A percentile compares a stretch with the other conserved stretches of the same genome.
Evolutionary conservation across 2,888 invertebrate genomes (phyloP).

Genomic region (Drosophila maculinotata): DNA sequence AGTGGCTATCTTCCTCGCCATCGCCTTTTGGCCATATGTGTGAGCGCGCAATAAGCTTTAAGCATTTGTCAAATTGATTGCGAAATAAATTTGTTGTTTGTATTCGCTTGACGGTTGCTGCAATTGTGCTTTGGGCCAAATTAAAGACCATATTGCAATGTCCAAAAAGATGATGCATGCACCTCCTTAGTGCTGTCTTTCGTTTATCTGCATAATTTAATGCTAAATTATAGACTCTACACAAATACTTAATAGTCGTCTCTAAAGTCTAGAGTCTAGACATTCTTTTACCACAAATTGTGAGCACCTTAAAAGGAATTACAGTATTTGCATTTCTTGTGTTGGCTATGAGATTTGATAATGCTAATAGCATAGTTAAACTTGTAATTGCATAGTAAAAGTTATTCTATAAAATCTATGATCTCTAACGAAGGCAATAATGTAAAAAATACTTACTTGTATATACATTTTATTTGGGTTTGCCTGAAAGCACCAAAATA

Average conservation of each 20-base stretch:
- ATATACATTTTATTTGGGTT: too few relatives aligned
- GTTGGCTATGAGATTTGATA: neutral
- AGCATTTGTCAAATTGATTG: constrained; percentile 80
- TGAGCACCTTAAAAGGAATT: constrained; percentile 22
- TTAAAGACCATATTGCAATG: constrained; percentile 48
- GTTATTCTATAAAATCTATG: neutral
- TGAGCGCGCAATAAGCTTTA: constrained; percentile 46
- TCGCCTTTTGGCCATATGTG: constrained; percentile 42
- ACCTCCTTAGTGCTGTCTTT: constrained; percentile 21
- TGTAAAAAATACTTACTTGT: too few relatives aligned
- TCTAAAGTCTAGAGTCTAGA: constrained; percentile 1
- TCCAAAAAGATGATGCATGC: constrained; percentile 66
- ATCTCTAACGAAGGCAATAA: too few relatives aligned
- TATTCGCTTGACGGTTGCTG: constrained; percentile 30
- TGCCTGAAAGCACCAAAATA: too few relatives aligned
- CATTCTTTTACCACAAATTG: constrained; percentile 22
- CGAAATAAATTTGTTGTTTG: constrained; percentile 68
- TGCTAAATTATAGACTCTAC: constrained; percentile 70
- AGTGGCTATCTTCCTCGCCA: constrained; percentile 43
- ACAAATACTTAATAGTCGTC: constrained; percentile 37
- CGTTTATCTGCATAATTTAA: constrained; percentile 75
- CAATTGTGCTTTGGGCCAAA: constrained; percentile 31
- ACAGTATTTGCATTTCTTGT: neutral
- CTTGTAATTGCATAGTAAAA: neutral
- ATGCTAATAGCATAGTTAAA: too few relatives aligned